Base-by-base conservation (phyloP, 35 echinoderm and acorn worm genomes). In the Ptychodera flava region DNA sequence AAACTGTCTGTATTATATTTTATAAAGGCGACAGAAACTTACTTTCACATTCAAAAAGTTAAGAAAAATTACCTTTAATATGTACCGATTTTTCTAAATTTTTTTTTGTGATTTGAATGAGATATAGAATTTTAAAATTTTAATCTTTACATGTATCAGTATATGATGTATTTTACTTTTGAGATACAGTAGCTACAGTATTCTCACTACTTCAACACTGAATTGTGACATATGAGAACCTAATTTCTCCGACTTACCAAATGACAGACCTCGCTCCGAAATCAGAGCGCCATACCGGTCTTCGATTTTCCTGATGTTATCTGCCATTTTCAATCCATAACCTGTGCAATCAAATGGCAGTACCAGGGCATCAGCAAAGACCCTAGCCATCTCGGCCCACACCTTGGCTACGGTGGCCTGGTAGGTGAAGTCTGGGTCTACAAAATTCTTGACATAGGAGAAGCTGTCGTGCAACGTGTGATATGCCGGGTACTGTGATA, bases 171-270 rank as follows among this genome's bases (percentile, higher is more conserved):
- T n/a, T n/a, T n/a, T n/a, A n/a, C n/a, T n/a, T n/a, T n/a, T n/a
- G n/a, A n/a, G n/a, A n/a, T n/a, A n/a, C n/a, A n/a, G n/a, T n/a
- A n/a, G n/a, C n/a, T n/a, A n/a, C n/a, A n/a, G n/a, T n/a, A n/a
- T n/a, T n/a, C n/a, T n/a, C n/a, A n/a, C n/a, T n/a, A n/a, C n/a
- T n/a, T n/a, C n/a, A n/a, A n/a, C n/a, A n/a, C n/a, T n/a, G n/a
- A n/a, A n/a, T n/a, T n/a, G n/a, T n/a, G n/a, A n/a, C n/a, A n/a
- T n/a, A n/a, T n/a, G n/a, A n/a, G n/a, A n/a, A n/a, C n/a, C n/a
- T n/a, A n/a, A n/a, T n/a, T n/a, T n/a, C n/a, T n/a, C n/a, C n/a
- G 22, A 90, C 95, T 91, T 83, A 97, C 95, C 95, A 87, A 93
- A 97, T 53, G 95, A 88, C 38, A 94, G 91, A 0, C 84, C 87